Evolutionary conservation across 2,797 vertebrate genomes (phyloP), one percentile per base, ranked within the genome.

Genomic region (Malurus leucopterus): DNA sequence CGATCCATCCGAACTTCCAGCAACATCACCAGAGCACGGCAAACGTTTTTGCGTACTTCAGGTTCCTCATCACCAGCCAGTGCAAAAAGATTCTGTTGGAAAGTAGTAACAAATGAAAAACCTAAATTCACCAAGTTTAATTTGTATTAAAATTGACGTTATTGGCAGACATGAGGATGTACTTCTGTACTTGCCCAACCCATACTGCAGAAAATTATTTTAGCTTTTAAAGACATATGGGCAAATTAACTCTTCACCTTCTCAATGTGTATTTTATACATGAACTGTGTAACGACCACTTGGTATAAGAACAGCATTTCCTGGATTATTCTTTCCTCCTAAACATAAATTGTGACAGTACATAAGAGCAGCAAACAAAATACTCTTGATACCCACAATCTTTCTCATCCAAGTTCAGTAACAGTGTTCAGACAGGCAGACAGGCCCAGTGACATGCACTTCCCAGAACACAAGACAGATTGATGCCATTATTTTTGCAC

Each of bases 1-100:
- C 98, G 97, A 93, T 98, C 98, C 97, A 98, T 98, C n/a, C 98
- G 96, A 92, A 98, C 98, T 97, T 98, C 98, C 38, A 98, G 97
- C 74, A 98, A 91, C 98, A 98, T 98, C 75, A 98, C 98, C 69
- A 98, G 97, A 14, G 98, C 98, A 59, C 98, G 97, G 59, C 98
- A 98, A 57, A 98, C 98, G 43, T 98, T 98, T 95, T 98, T 98
- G 77, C 98, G 97, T 57, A 98, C 98, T 95, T 98, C 98, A 19
- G 98, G 95, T 65, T 98, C 98, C 93, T 98, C 98, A 72, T 98
- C 98, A 30, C 93, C 96, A 83, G 98, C 98, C 96, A 98, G 92
- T 7, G 97, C 98, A 95, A 98, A 98, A 54, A 98, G 96, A 96
- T 98, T 98, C 98, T 98, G 95, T 76, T 77, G 41, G 12, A 84